These are phyloP conservation scores for Bostrychus sinensis DNA, from an alignment of 2,113 vertebrate species.

Conservation along the genomic window DNA sequence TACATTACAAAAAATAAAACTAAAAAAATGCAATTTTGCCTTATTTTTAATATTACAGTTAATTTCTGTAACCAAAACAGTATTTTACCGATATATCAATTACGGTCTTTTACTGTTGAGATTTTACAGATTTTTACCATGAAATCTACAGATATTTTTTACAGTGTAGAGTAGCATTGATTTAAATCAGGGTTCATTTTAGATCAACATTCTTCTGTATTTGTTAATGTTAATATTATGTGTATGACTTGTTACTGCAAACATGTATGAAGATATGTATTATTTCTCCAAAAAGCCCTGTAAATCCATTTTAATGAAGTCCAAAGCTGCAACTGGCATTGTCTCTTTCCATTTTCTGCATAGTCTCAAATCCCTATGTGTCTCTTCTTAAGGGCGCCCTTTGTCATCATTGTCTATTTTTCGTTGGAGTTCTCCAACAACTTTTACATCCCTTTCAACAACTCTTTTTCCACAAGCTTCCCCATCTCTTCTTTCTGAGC, in stretches of 20 bases:
- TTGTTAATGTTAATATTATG: slow-evolving; percentile 3
- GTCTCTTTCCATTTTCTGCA: neutral
- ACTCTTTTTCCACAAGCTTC: slow-evolving; percentile 11
- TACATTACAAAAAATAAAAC: no score
- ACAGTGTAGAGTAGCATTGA: no score
- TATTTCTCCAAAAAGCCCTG: neutral
- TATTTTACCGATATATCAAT: no score
- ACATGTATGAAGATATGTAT: neutral
- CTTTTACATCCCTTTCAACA: slow-evolving; percentile 29
- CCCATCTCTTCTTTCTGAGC: slow-evolving; percentile 27
- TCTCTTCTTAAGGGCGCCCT: slow-evolving; percentile 4
- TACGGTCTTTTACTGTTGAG: no score
- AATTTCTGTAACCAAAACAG: no score
- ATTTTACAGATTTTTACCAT: no score
- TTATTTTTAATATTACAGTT: no score
- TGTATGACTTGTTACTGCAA: neutral
- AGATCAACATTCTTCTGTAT: neutral
- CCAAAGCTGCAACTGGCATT: neutral
- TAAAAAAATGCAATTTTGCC: no score
- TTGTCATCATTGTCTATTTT: slow-evolving; percentile 9
- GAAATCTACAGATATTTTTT: no score
- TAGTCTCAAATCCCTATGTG: slow-evolving; percentile 4
- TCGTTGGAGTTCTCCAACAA: slow-evolving; percentile 18
- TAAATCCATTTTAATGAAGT: slow-evolving; percentile 9
- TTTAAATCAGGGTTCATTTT: neutral